Conservation (phyloP, 2,797 vertebrate genomes). For the Pseudotriccus pelzelni region DNA sequence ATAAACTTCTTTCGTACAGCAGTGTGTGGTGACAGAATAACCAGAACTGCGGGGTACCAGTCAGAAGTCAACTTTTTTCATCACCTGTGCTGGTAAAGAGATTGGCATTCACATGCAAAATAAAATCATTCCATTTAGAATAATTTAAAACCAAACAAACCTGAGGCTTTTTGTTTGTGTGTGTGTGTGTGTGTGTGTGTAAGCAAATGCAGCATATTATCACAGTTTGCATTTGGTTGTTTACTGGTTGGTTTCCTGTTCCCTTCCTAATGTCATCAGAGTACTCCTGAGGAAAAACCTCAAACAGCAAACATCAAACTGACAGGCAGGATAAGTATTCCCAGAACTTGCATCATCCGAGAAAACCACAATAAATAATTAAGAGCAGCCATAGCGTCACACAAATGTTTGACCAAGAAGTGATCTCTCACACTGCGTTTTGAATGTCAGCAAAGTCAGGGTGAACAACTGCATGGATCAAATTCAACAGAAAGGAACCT, state of each 20-base stretch:
- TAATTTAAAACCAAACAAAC: background rate
- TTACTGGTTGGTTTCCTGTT: constrained; percentile 37
- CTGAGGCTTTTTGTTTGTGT: background rate
- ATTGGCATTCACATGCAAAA: background rate
- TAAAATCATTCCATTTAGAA: background rate
- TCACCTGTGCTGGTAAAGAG: background rate
- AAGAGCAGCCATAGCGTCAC: background rate
- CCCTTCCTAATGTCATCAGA: constrained; percentile 13
- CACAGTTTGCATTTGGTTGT: constrained; percentile 5
- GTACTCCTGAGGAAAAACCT: constrained; percentile 8
- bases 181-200: background rate
- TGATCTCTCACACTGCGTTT: background rate
- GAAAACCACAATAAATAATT: constrained; percentile 46
- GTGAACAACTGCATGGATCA: background rate
- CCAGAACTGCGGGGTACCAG: background rate
- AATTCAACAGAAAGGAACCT: background rate
- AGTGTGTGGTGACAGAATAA: background rate
- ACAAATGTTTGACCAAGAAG: constrained; percentile 22
- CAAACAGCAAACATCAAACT: constrained; percentile 3
- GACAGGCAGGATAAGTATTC: constrained; percentile 6
- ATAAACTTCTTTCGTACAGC: background rate
- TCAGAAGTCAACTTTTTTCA: background rate
- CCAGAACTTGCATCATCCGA: background rate
- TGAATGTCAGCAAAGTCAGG: background rate
- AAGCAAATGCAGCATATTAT: constrained; percentile 14